These are phyloP conservation scores for Gallinago paraguaiae DNA, from an alignment of 2,113 vertebrate genomes.

Conservation along the genomic window DNA sequence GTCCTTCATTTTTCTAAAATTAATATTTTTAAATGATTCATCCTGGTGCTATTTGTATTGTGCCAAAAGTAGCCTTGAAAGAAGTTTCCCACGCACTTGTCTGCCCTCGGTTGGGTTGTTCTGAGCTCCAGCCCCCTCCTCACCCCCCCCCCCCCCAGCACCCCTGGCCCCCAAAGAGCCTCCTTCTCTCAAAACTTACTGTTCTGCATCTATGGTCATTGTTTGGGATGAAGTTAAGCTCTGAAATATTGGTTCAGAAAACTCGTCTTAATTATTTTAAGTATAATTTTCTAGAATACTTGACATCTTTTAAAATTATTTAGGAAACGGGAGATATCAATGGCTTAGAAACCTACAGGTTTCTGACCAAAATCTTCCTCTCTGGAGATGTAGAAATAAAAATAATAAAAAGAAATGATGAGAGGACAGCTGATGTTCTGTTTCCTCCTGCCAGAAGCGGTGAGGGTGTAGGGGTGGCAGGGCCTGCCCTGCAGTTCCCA, in stretches of 20 bases:
- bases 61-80: not conserved
- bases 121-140: not conserved
- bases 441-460: not conserved
- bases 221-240: not conserved
- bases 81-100: fast-evolving
- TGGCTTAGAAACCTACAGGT: not conserved
- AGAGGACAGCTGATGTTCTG: not conserved
- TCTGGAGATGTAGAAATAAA: not conserved
- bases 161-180: not conserved
- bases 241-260: not conserved
- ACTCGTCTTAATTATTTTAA: not conserved
- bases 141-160: not conserved
- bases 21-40: not conserved
- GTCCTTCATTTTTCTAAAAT: not conserved
- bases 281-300: not conserved
- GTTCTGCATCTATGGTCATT: not conserved
- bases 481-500: not conserved
- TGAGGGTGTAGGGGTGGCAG: not conserved
- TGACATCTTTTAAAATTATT: not conserved
- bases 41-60: not conserved
- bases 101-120: not conserved
- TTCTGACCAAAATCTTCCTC: not conserved
- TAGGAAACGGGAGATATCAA: not conserved
- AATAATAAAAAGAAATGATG: not conserved
- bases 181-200: not conserved